Base-by-base conservation (phyloP, 2,888 invertebrate species). In the Papilio demoleus region DNA sequence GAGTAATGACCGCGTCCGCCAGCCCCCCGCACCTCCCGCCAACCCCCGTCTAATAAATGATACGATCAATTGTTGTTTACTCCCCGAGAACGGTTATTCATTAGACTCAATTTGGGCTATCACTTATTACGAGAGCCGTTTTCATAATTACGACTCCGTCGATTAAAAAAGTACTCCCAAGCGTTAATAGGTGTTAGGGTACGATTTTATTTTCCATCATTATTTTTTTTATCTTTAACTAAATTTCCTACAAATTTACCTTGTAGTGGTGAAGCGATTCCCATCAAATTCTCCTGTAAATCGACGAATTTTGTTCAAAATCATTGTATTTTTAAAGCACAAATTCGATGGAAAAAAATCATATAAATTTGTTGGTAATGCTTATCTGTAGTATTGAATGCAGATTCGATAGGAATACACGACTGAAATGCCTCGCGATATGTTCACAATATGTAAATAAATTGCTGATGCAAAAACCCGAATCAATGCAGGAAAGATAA, bases 1-100 rank as follows among this genome's bases (percentile, higher is more conserved):
- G 59, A 59, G 36, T 59, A 59, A 59, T 59, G 59, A 8, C 53
- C 53, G 53, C 53, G 53, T 53, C 53, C 38, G 36, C 17, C 61
- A 34, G 36, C 40, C 45, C 34, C 14, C 34, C 65, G 11, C 65
- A 5, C 47, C 22, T 5, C 47, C 47, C 22, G 22, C 2, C 40
- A n/a, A 1, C 17, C 40, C 40, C 4, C 75, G 76, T 78, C 80
- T 84, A 87, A 88, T 89, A 88, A 88, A 89, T 86, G 88, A 86
- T 81, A 84, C 84, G 82, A 89, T 88, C 88, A 86, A 83, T 87
- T 87, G 85, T 84, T 88, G 87, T 86, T 87, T 83, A 84, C 83
- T 82, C 81, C 24, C 76, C 78, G 65, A 70, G 74, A 75, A 80
- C 75, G 70, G 78, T 78, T 76, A 74, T 75, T 74, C 73, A 75